A percentile compares a stretch with the other conserved stretches of the same genome.
Conservation (phyloP, 2,888 invertebrate species). For the Apamea anceps region DNA sequence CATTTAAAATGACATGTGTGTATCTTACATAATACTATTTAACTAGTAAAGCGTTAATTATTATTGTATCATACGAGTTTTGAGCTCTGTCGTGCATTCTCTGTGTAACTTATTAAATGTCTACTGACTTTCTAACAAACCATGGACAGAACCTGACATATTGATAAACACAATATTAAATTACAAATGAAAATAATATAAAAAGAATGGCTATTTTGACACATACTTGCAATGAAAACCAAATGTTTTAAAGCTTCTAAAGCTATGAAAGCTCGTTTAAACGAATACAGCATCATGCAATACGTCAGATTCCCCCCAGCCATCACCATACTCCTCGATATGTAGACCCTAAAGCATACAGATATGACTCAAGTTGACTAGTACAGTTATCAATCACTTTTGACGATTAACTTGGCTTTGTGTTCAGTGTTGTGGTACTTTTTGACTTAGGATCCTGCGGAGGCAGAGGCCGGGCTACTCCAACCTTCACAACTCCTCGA, state of each 20-base stretch:
- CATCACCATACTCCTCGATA: conserved; percentile 74
- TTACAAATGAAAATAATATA: background rate
- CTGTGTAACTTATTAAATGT: conserved; percentile 35
- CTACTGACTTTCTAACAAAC: conserved; percentile 44
- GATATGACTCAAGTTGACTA: conserved; percentile 89
- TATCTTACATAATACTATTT: conserved; percentile 74
- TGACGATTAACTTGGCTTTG: conserved; percentile 85
- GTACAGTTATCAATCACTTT: conserved; percentile 75
- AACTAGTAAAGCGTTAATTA: conserved; percentile 88
- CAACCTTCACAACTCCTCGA: conserved; percentile 96
- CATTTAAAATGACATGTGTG: conserved; percentile 79
- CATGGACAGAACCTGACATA: conserved; percentile 32
- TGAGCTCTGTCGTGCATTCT: conserved; percentile 72
- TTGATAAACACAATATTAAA: background rate
- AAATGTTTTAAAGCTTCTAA: conserved; percentile 16
- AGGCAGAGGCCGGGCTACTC: conserved; percentile 96
- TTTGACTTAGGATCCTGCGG: conserved; percentile 83
- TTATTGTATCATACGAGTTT: conserved; percentile 83
- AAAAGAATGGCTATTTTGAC: background rate
- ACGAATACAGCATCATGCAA: background rate
- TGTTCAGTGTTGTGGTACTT: conserved; percentile 83
- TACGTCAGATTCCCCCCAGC: conserved; percentile 50
- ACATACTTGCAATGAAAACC: background rate
- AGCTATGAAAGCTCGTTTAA: conserved; percentile 4
- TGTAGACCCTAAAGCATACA: conserved; percentile 76